Percentiles rank a stretch among this genome's conserved stretches.
Evolutionary conservation across 2,888 invertebrate species (phyloP).

Genomic region (Sinohyriopsis cumingii): DNA sequence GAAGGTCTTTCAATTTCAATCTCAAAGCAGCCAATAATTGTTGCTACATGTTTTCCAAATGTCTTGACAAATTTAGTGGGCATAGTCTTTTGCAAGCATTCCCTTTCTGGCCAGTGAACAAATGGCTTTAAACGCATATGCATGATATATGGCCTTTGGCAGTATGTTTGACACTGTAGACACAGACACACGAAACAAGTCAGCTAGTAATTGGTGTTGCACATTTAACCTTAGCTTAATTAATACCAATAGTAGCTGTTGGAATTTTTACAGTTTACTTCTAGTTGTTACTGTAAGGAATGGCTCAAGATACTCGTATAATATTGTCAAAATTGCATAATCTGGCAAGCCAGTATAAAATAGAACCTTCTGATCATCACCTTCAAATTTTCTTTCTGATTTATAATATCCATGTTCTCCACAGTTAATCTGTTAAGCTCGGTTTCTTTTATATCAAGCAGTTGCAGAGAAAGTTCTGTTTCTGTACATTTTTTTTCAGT

Average conservation of each 20-base stretch:
- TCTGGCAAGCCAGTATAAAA: no score
- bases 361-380: no score
- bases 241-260: conserved; percentile 3
- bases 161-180: conserved; percentile 24
- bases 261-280: no score
- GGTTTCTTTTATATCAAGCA: not conserved
- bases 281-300: no score
- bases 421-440: not conserved
- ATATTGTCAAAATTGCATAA: no score
- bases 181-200: conserved; percentile 14
- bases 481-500: no score
- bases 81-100: no score
- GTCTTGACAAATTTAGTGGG: no score
- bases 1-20: conserved; percentile 30
- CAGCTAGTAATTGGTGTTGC: conserved; percentile 8
- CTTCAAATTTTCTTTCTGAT: no score
- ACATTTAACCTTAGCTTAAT: conserved; percentile 17
- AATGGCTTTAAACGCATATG: conserved; percentile 19
- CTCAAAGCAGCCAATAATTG: conserved; percentile 38
- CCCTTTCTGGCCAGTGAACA: conserved; percentile 24
- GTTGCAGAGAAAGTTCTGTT: not conserved
- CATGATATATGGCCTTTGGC: conserved; percentile 8
- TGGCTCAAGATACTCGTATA: no score
- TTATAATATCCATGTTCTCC: conserved; percentile 3
- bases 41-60: conserved; percentile 24